These are phyloP conservation scores for Suricata suricatta DNA, from an alignment of 2,113 vertebrate genomes.

Conservation along the genomic window DNA sequence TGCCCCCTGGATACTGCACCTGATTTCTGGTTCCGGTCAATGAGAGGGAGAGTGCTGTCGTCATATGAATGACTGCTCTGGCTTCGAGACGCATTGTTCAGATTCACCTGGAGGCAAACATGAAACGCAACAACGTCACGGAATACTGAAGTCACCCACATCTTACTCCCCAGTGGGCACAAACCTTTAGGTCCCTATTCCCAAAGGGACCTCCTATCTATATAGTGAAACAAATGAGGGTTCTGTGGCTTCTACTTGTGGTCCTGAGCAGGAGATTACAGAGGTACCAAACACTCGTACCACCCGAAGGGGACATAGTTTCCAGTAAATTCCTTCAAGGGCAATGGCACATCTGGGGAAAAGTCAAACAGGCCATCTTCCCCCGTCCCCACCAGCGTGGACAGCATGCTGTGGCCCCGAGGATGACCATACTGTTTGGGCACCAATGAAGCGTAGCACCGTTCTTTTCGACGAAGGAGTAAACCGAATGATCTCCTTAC, in stretches of 20 bases:
- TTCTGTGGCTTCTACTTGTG: neutral
- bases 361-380: neutral
- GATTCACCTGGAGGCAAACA: constrained; percentile 85
- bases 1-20: constrained; percentile 52
- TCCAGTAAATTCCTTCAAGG: neutral
- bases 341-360: neutral
- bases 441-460: neutral
- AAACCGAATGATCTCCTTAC: neutral
- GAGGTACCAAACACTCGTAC: neutral
- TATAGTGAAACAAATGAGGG: neutral
- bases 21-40: constrained; percentile 91
- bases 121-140: neutral
- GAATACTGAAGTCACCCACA: neutral
- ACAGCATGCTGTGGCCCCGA: neutral
- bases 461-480: neutral
- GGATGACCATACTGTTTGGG: neutral
- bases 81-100: constrained; percentile 85
- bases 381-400: neutral
- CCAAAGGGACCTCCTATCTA: neutral
- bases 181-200: neutral
- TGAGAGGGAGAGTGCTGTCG: constrained; percentile 95
- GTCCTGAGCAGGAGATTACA: neutral
- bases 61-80: constrained; percentile 91
- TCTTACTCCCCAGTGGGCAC: neutral
- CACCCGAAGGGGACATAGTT: neutral